These are phyloP conservation scores for Acanthurus lineatus DNA, from an alignment of 2,797 vertebrate species.

Conservation along the genomic window DNA sequence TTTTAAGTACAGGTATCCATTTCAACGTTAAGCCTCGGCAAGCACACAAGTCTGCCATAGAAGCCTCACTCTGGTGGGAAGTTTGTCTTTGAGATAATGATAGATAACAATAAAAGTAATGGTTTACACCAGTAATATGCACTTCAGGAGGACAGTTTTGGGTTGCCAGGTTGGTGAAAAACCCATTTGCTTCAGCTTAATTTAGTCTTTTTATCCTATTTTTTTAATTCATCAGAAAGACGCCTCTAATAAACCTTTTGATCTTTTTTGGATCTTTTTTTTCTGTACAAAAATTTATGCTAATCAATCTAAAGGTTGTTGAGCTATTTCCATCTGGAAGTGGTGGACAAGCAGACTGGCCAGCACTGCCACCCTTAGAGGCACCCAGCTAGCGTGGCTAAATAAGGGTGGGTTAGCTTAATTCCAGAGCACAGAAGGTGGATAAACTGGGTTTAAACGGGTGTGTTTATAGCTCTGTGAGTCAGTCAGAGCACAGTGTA, in stretches of 20 bases:
- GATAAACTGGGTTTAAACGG: background rate
- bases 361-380: background rate
- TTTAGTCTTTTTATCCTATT: background rate
- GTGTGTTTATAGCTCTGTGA: constrained; percentile 41
- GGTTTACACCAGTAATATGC: background rate
- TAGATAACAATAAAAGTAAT: constrained; percentile 2
- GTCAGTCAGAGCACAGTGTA: constrained; percentile 43
- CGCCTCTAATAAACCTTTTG: background rate
- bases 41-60: background rate
- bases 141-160: background rate
- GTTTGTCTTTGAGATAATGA: background rate
- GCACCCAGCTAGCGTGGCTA: background rate
- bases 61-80: background rate
- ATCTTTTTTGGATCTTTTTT: no score
- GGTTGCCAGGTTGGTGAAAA: background rate
- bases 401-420: background rate
- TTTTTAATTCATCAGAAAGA: background rate
- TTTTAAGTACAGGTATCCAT: background rate
- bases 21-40: background rate
- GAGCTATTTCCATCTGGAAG: constrained; percentile 11
- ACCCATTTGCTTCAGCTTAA: background rate
- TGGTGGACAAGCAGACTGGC: background rate
- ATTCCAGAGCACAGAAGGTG: constrained; percentile 1
- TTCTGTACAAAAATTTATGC: background rate
- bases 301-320: background rate